A percentile compares a stretch with the other conserved stretches of the same genome.
phyloP scores from a whole-genome alignment of 1,140 invertebrate genomes.

The Nomia melanderi region DNA sequence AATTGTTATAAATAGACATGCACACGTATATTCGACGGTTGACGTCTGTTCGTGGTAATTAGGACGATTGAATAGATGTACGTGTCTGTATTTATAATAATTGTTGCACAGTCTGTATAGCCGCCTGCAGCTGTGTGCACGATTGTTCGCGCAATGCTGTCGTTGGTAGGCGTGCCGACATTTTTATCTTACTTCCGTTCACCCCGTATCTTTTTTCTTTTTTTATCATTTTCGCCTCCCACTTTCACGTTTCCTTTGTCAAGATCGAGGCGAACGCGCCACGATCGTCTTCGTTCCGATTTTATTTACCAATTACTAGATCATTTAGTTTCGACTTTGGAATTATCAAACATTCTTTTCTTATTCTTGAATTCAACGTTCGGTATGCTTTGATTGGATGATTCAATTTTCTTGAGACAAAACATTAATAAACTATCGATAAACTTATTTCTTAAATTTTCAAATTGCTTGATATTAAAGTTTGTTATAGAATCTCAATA shows the following conservation, averaged over 20 bases:
- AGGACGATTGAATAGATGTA: constrained; percentile 21
- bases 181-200: constrained; percentile 14
- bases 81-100: constrained; percentile 47
- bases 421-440: no score
- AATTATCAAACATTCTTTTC: no score
- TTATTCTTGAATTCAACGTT: no score
- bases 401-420: no score
- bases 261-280: constrained; percentile 1
- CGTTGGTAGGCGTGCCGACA: constrained; percentile 65
- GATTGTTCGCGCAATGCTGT: constrained; percentile 74
- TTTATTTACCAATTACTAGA: no score
- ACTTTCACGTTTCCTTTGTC: neutral
- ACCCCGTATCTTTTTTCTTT: neutral
- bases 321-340: no score
- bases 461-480: no score
- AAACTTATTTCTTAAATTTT: no score
- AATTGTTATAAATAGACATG: constrained; percentile 19
- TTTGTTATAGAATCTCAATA: no score
- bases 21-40: constrained; percentile 26
- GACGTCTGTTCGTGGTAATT: constrained; percentile 20
- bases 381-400: no score
- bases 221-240: neutral
- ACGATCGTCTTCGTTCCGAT: neutral
- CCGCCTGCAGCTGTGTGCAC: constrained; percentile 78
- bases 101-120: constrained; percentile 67